A percentile compares a stretch with the other conserved stretches of the same genome.
phyloP scores from a whole-genome alignment of 2,797 vertebrate species.

The Mastacembelus armatus region DNA sequence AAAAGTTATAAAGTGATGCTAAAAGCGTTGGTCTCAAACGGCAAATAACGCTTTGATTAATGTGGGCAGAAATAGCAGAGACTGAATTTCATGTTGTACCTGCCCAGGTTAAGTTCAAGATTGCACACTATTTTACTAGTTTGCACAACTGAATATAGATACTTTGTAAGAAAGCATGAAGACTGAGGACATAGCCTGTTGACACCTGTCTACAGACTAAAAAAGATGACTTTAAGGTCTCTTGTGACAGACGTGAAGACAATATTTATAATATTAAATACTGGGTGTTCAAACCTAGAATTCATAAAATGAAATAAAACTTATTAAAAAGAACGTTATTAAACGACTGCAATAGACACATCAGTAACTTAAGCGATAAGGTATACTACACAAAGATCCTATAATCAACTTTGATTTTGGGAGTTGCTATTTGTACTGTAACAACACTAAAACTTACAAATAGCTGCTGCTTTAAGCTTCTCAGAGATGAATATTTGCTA shows the following conservation, averaged over 20 bases:
- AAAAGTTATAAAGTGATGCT: not conserved
- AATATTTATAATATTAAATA: not conserved
- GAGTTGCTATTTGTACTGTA: too few relatives aligned
- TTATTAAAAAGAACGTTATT: not conserved
- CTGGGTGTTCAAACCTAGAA: not conserved
- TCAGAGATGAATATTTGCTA: not conserved
- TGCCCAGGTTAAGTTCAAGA: not conserved
- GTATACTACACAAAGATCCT: not conserved
- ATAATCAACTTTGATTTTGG: not conserved
- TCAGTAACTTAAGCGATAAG: rapidly evolving
- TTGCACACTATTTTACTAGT: not conserved
- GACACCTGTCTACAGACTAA: slow-evolving; percentile 3
- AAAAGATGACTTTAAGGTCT: not conserved
- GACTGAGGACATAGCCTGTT: slow-evolving; percentile 23
- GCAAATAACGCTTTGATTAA: not conserved
- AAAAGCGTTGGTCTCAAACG: not conserved
- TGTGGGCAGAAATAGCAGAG: not conserved
- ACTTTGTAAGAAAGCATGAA: too few relatives aligned
- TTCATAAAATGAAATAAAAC: not conserved
- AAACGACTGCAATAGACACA: not conserved
- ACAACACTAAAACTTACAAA: too few relatives aligned
- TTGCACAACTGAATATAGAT: not conserved
- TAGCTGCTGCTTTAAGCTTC: not conserved
- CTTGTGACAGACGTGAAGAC: not conserved
- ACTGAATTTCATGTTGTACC: not conserved